Conservation (phyloP, 2,888 invertebrate genomes). For the Campoplex nolae region DNA sequence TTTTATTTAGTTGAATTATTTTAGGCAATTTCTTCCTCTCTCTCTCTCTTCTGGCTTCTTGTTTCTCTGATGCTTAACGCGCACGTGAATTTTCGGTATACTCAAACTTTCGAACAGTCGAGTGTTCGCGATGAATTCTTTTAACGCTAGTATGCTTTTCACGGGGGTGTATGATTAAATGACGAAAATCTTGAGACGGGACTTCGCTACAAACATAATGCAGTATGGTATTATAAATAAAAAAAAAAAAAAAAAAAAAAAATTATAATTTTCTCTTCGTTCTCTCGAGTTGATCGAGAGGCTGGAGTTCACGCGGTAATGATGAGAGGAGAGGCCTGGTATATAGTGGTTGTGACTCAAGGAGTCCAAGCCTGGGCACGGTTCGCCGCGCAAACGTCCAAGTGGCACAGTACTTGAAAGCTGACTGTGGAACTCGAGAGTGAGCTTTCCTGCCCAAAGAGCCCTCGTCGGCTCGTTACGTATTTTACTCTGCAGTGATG, state of each 20-base stretch:
- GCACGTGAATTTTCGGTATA: constrained; percentile 35
- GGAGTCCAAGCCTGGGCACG: constrained; percentile 45
- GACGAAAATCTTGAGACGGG: constrained; percentile 12
- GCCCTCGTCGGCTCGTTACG: constrained; percentile 68
- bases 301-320: constrained; percentile 28
- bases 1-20: neutral
- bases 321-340: constrained; percentile 29
- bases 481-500: constrained; percentile 47
- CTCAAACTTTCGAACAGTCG: constrained; percentile 16
- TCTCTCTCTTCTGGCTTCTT: neutral
- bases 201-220: constrained; percentile 23
- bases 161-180: constrained; percentile 32
- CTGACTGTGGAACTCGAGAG: constrained; percentile 62
- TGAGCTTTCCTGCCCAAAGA: constrained; percentile 59
- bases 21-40: neutral
- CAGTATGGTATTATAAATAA: constrained; percentile 5
- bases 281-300: constrained; percentile 46
- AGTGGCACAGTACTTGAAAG: constrained; percentile 65
- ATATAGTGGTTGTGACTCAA: constrained; percentile 46
- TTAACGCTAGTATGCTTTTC: constrained; percentile 4
- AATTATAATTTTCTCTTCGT: constrained; percentile 24
- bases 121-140: constrained; percentile 44
- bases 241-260: neutral
- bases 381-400: constrained; percentile 60
- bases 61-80: neutral